Base-by-base conservation (phyloP, 2,113 vertebrate genomes). In the Meleagris gallopavo region DNA sequence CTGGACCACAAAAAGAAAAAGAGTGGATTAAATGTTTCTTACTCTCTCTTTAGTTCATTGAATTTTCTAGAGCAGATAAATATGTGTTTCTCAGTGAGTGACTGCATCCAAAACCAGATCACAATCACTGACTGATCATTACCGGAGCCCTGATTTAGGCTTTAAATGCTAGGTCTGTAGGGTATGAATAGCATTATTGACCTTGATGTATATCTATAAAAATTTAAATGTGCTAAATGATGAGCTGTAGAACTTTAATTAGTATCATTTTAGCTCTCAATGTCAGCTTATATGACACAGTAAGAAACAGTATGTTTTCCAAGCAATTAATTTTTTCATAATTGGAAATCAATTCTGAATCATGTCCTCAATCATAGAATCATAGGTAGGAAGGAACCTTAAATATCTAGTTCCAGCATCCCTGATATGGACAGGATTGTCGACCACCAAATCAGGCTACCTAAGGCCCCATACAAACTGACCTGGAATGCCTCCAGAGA, bases 311-410 rank as follows among this genome's bases (percentile, higher is more conserved):
- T 86, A 77, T 85, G 65, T 86, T 97, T 97, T 97, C 91, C 89
- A 80, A 92, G 70, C 90, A 93, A 93, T 96, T 96, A 91, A 91
- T 40, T 91, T 96, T 92, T 94, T 95, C 91, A 77, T 95, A 95
- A 97, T 90, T 94, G 74, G 66, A 90, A 96, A 93, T 81, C 82
- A 85, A 91, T 95, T 96, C 90, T 72, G 73, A 96, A 93, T 88
- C 7, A 71, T 95, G 96, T 97, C 78, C 73, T 71, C 66, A 82
- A 6, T 55, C 54, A 32, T 32, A 55, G 54, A 55, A 30, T 30
- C 54, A 30, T 30, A 55, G 52, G 17, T 55, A 22, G 54, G 29
- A 55, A 30, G 54, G 54, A 10, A 55, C 54, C 17, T 18, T 32
- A 55, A 55, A 55, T 17, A 55, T 19, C 54, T 55, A 16, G 17